Conservation (phyloP, 92 coral and sea anemone genomes). For the Siderastrea siderea region DNA sequence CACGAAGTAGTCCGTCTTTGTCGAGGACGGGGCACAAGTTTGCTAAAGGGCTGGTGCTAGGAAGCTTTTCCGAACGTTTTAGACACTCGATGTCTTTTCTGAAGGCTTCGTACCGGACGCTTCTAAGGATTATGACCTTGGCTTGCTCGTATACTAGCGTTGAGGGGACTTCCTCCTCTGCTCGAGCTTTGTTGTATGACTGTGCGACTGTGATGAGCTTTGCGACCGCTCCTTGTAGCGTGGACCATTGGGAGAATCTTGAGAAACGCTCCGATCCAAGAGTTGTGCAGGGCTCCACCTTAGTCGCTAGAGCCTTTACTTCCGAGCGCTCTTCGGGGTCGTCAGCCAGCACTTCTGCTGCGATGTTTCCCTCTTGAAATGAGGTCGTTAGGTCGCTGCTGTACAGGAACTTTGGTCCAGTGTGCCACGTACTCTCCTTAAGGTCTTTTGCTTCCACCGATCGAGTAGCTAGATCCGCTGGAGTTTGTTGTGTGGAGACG, state of each 20-base stretch:
- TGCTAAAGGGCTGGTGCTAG: constrained; percentile 28
- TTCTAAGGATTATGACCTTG: constrained; percentile 25
- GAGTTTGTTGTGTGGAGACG: constrained; percentile 51
- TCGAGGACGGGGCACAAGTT: constrained; percentile 48
- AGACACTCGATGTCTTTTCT: constrained; percentile 4
- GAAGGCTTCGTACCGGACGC: constrained; percentile 29
- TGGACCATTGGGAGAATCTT: not conserved
- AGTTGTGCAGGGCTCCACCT: not conserved
- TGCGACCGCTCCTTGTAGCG: constrained; percentile 34
- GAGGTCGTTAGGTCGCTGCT: not conserved
- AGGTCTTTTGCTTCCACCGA: constrained; percentile 57
- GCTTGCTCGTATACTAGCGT: constrained; percentile 28
- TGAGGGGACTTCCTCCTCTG: not conserved
- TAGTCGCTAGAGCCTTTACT: constrained; percentile 19
- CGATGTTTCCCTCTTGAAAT: not conserved
- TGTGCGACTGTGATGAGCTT: constrained; percentile 1
- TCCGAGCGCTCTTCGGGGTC: constrained; percentile 55
- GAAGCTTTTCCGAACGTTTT: constrained; percentile 10
- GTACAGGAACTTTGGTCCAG: constrained; percentile 56
- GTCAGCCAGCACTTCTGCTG: not conserved
- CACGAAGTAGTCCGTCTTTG: constrained; percentile 38
- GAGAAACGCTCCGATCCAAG: constrained; percentile 36
- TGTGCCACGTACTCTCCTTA: constrained; percentile 47
- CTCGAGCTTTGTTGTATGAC: not conserved
- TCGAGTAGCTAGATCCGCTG: constrained; percentile 68